Conservation (phyloP, 1,140 invertebrate genomes). For the Conus betulinus region DNA sequence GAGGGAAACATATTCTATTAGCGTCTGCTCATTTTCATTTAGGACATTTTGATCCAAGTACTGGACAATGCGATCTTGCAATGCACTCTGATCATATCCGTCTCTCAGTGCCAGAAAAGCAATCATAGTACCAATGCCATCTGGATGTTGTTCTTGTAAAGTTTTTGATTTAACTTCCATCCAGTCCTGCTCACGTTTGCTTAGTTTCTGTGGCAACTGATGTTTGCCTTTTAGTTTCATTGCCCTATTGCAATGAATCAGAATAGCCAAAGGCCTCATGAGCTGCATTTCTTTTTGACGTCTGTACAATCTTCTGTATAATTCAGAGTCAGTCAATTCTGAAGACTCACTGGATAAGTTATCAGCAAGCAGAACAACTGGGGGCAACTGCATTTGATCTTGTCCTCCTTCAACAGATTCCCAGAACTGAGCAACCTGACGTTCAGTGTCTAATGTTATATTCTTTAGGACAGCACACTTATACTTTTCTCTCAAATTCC, state of each 20-base stretch:
- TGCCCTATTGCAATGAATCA: not conserved
- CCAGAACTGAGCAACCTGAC: not conserved
- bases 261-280: not conserved
- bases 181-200: not conserved
- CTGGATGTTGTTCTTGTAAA: not conserved
- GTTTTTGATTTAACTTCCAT: not conserved
- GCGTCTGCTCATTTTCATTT: not conserved
- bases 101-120: not conserved
- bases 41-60: not conserved
- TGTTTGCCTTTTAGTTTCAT: not conserved
- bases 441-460: conserved; percentile 5
- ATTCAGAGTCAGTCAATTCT: not conserved
- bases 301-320: not conserved
- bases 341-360: not conserved
- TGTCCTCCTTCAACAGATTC: conserved; percentile 7
- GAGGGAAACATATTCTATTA: not conserved
- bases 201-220: not conserved
- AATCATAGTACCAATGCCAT: not conserved
- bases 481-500: not conserved
- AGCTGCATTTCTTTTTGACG: not conserved
- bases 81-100: not conserved
- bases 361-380: conserved; percentile 10
- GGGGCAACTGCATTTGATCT: not conserved
- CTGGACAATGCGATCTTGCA: not conserved
- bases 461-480: not conserved